Base-by-base conservation (phyloP, 2,888 invertebrate genomes). In the Neoascia interrupta region DNA sequence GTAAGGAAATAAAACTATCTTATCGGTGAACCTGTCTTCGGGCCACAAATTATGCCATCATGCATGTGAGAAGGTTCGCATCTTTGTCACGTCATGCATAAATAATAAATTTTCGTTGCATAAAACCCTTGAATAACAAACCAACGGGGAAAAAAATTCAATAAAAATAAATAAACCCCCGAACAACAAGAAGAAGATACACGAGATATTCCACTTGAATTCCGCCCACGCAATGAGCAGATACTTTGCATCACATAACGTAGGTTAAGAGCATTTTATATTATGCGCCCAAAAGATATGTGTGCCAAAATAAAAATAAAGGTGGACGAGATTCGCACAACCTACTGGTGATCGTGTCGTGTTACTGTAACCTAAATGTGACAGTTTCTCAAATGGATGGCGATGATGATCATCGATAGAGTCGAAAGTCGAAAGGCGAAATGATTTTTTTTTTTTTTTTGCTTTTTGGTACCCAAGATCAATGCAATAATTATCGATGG, bases 151-250 rank as follows among this genome's bases (percentile, higher is more conserved):
- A 26, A 21, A 28, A 69, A 43, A 75, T 63, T 63, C 34, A 68
- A 63, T 23, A 13, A 56, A 36, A 53, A 10, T 2, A 56, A 51
- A 36, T 13, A 23, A 31, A 13, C 23, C 31, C n/a, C 31, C 26
- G 23, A 54, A 61, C 23, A 5, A 47, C 19, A 53, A 60, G 23
- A 45, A 53, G 36, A 75, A 43, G 43, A 61, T 51, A 58, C n/a
- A n/a, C 63, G 36, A 75, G 70, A 51, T 70, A 39, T 53, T 64
- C 39, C 18, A 70, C 70, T 64, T 58, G 11, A 39, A 51, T 70
- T 64, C 70, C 75, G 39, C 75, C 70, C 70, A 72, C 76, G 58
- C 53, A 43, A 19, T 16, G 11, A 15, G 28, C 45, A 68, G 58
- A 58, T 51, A 60, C 43, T 47, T 45, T 47, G 26, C 45, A 54